Conservation (phyloP, 2,888 invertebrate genomes). For the Endomychus coccineus region DNA sequence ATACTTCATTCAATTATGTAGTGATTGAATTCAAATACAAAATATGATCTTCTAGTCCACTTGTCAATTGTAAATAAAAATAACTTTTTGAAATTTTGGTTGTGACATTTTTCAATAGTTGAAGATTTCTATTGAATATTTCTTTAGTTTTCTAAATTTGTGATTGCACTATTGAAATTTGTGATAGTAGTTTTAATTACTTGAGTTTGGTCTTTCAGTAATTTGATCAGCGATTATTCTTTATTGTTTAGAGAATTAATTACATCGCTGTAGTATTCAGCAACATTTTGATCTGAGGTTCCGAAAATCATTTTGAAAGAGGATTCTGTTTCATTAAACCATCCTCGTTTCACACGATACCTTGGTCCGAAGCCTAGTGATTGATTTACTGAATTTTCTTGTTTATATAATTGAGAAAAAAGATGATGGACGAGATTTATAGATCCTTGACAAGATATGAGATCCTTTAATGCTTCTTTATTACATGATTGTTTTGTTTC, state of each 20-base stretch:
- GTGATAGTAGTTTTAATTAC: constrained; percentile 16
- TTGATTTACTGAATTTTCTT: constrained; percentile 7
- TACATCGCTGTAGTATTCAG: constrained; percentile 7
- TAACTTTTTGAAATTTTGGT: constrained; percentile 2
- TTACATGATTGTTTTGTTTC: constrained; percentile 1
- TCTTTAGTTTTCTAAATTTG: constrained; percentile 1
- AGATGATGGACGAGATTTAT: not conserved
- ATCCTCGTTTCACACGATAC: constrained; percentile 14
- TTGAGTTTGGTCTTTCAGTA: constrained; percentile 20
- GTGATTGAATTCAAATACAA: constrained; percentile 1
- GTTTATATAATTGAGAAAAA: not conserved
- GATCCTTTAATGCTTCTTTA: not conserved
- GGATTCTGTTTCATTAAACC: constrained; percentile 17
- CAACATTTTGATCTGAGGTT: constrained; percentile 15
- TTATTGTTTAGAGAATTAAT: constrained; percentile 12
- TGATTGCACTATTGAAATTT: constrained; percentile 18
- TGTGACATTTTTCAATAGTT: not conserved
- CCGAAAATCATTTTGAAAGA: constrained; percentile 18
- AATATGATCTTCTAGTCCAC: constrained; percentile 3
- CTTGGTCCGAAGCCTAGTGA: not conserved
- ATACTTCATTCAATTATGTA: constrained; percentile 7
- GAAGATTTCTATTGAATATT: constrained; percentile 1
- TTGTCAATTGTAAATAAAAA: constrained; percentile 1
- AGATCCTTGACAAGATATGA: not conserved
- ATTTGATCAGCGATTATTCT: constrained; percentile 11